Percentiles rank a stretch among this genome's conserved stretches.
Evolutionary conservation across 2,113 vertebrate genomes (phyloP).

Genomic region (Pterocles burchelli): DNA sequence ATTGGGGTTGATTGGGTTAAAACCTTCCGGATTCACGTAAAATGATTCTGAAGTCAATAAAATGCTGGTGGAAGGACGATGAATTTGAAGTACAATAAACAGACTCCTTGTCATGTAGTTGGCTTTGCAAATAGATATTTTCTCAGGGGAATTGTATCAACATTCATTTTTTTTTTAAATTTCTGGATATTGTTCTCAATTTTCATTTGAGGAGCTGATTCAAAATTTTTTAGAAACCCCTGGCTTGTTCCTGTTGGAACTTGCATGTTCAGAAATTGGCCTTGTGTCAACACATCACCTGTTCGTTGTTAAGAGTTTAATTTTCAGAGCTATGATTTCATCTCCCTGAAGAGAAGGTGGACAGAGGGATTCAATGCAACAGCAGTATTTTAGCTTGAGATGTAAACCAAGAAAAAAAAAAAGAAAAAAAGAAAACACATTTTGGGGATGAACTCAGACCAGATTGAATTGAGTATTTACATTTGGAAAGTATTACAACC

Average conservation of each 20-base stretch:
- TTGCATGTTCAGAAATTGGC: conserved; percentile 58
- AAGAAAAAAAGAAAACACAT: not conserved
- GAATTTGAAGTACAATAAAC: conserved; percentile 61
- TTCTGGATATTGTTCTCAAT: conserved; percentile 62
- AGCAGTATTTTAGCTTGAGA: conserved; percentile 24
- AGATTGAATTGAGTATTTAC: conserved; percentile 40
- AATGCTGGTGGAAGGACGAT: conserved; percentile 54
- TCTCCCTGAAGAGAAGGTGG: conserved; percentile 72
- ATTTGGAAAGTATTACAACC: conserved; percentile 13
- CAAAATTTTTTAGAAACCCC: conserved; percentile 30
- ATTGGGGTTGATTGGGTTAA: conserved; percentile 73
- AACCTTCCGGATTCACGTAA: conserved; percentile 48
- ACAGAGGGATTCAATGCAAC: conserved; percentile 40
- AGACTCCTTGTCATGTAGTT: conserved; percentile 64
- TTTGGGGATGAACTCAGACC: conserved; percentile 48
- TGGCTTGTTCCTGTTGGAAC: conserved; percentile 56
- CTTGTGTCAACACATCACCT: conserved; percentile 70
- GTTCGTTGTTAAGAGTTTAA: conserved; percentile 77
- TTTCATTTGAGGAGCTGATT: conserved; percentile 60
- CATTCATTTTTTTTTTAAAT: conserved; percentile 62
- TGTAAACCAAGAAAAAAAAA: not conserved
- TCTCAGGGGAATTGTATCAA: conserved; percentile 66
- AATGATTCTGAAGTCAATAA: conserved; percentile 64
- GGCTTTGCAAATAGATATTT: conserved; percentile 61
- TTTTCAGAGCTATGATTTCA: conserved; percentile 79